Evolutionary conservation across 2,113 vertebrate genomes (phyloP).

Genomic region (Chascanopsetta lugubris): DNA sequence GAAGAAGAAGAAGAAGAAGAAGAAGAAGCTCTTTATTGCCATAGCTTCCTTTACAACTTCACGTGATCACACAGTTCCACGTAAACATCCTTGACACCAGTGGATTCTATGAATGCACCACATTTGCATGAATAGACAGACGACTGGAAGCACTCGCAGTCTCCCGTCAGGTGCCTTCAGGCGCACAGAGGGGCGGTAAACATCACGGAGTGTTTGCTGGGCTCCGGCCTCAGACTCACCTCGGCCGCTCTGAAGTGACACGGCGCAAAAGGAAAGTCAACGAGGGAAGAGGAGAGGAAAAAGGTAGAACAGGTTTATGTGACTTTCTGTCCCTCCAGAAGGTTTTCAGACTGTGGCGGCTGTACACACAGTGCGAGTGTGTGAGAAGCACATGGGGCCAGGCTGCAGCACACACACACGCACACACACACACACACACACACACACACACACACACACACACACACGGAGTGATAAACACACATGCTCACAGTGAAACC

Average conservation of each 20-base stretch:
- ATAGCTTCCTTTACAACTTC: not conserved
- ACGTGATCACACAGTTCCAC: not conserved
- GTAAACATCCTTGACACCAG: not conserved
- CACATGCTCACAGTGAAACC: conserved; percentile 16
- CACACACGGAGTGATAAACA: conserved; percentile 21
- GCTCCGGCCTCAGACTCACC: not conserved
- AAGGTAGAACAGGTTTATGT: not conserved
- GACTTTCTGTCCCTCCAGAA: no score
- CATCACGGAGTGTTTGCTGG: not conserved
- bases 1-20: no score
- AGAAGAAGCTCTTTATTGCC: no score
- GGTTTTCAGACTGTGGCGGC: not conserved
- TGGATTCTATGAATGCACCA: not conserved
- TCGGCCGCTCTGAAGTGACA: not conserved
- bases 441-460: conserved; percentile 12
- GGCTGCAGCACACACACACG: conserved; percentile 9
- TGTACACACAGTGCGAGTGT: not conserved
- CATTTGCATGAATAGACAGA: not conserved
- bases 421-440: conserved; percentile 5
- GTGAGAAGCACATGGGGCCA: not conserved
- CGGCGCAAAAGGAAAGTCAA: not conserved
- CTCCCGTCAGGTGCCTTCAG: not conserved
- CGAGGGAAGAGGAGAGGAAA: not conserved
- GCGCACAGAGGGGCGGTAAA: no score
- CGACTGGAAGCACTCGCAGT: not conserved